Base-by-base conservation (phyloP, 2,797 vertebrate genomes). In the Chelon labrosus region DNA sequence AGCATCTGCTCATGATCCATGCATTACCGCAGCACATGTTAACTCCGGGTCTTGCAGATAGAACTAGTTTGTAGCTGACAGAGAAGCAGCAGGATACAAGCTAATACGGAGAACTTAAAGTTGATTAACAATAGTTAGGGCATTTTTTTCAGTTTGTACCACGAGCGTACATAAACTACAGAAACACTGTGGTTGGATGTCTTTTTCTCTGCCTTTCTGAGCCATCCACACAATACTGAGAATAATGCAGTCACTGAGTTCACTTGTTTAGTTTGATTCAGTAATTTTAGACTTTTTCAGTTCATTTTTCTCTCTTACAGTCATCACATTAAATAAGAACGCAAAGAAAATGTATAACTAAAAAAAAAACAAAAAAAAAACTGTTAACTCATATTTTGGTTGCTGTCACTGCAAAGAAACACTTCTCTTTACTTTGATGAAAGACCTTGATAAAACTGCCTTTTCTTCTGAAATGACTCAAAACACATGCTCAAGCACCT, bases 351-450 rank as follows among this genome's bases (percentile, higher is more conserved):
- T 35, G 8, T 47, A 31, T 41, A 19, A 6, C 5, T 27, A 44
- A 46, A 46, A 44, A 42, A 58, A 14, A 19, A 19, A 8, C 7
- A 22, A 22, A 55, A 62, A 47, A 75, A 77, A 81, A 69, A 75
- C 38, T 62, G 56, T 27, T 42, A 73, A 66, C 58, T 25, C 46
- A 75, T 27, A 61, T 70, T 68, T 76, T 44, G 65, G 71, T 87
- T 79, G 65, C 51, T 77, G 68, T 78, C 58, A 73, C 79, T 75
- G 71, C 70, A 85, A 85, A 81, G 54, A 86, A 88, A 83, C 27
- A 44, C 42, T 70, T 83, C 49, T 80, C 84, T 76, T 82, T 65
- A 94, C 93, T 93, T 94, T 92, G 92, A 93, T 93, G 91, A 94
- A 94, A 87, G 72, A 95, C 93, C 91, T 93, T 87, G 71, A 84